phyloP scores from a whole-genome alignment of 2,888 invertebrate genomes.

The Lepeophtheirus nordmannii region DNA sequence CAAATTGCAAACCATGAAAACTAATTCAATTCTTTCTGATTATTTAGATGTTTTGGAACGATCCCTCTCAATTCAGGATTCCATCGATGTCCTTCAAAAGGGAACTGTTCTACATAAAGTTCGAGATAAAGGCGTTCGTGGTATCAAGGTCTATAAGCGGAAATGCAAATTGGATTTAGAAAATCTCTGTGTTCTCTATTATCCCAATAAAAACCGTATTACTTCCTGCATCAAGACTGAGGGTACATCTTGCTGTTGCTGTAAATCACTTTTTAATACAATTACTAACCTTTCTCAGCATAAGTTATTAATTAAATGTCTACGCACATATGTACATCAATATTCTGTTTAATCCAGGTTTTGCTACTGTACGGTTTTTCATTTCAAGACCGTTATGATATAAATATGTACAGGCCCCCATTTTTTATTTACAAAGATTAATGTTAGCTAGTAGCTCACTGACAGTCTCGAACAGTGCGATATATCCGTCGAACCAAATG shows the following conservation, averaged over 20 bases:
- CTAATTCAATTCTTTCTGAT: neutral
- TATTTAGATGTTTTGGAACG: conserved; percentile 29
- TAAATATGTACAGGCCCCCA: too few species aligned
- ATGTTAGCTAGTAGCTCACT: too few species aligned
- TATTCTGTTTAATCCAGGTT: too few species aligned
- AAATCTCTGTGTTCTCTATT: conserved; percentile 31
- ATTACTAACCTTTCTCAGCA: conserved; percentile 21
- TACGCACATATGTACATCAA: too few species aligned
- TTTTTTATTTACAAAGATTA: too few species aligned
- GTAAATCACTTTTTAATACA: conserved; percentile 9
- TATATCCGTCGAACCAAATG: too few species aligned
- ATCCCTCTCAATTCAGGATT: conserved; percentile 31
- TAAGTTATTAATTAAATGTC: neutral
- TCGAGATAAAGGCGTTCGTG: conserved; percentile 29
- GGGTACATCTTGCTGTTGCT: conserved; percentile 23
- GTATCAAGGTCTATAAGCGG: conserved; percentile 32
- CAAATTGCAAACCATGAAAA: neutral
- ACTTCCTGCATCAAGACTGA: conserved; percentile 28
- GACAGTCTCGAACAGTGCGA: too few species aligned
- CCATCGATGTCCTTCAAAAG: conserved; percentile 31
- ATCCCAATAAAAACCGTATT: conserved; percentile 30
- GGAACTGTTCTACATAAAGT: conserved; percentile 34
- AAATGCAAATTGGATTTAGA: conserved; percentile 31
- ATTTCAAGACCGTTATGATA: too few species aligned
- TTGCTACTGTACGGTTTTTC: too few species aligned